A percentile compares a stretch with the other conserved stretches of the same genome.
Evolutionary conservation across 2,113 vertebrate genomes (phyloP).

Genomic region (human (Homo sapiens)): DNA sequence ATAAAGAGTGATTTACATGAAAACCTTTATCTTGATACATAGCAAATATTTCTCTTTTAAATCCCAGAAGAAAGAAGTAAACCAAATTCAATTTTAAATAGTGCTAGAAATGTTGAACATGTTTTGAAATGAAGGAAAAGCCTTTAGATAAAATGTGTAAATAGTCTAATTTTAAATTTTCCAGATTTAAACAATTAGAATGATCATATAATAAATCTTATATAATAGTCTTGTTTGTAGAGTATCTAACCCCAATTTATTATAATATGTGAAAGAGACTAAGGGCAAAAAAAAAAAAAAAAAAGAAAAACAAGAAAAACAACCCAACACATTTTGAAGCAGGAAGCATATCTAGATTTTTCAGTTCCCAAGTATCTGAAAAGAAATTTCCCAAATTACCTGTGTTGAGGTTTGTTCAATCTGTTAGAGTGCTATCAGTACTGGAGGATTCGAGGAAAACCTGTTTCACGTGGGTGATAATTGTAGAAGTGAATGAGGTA

Average conservation of each 20-base stretch:
- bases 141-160: neutral
- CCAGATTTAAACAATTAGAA: conserved; percentile 39
- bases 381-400: neutral
- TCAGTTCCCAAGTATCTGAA: neutral
- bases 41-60: conserved; percentile 50
- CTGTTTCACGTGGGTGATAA: neutral
- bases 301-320: neutral
- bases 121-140: conserved; percentile 18
- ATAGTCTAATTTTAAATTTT: conserved; percentile 28
- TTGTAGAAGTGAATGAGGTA: neutral
- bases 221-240: conserved; percentile 42
- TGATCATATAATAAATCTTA: conserved; percentile 24
- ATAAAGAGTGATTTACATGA: conserved; percentile 38
- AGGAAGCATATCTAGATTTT: neutral
- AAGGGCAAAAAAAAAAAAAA: neutral
- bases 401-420: neutral
- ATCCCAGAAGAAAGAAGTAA: neutral
- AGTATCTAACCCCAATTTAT: neutral
- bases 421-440: neutral
- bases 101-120: conserved; percentile 11
- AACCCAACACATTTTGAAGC: neutral
- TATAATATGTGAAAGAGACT: neutral
- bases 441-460: neutral
- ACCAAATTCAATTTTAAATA: conserved; percentile 30
- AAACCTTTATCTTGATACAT: neutral